Base-by-base conservation (phyloP, 2,797 vertebrate genomes). In the Paedocypris micromegethes region DNA sequence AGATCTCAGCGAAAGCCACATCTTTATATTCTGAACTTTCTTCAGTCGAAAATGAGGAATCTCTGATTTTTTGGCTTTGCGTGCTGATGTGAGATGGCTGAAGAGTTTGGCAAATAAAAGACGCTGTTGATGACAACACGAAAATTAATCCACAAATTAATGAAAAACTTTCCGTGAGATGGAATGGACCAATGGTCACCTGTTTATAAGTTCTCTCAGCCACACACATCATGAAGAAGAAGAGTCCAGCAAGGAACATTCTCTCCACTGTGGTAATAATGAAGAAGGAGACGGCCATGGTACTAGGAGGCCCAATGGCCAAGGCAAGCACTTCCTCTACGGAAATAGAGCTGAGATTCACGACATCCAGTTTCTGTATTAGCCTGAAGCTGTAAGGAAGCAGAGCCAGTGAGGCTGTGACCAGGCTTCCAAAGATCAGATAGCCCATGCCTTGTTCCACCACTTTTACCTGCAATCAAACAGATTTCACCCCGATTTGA, bases 161-260 rank as follows among this genome's bases (percentile, higher is more conserved):
- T n/a, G n/a, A n/a, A n/a, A 23, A 23, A 23, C 23, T 23, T 23
- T 23, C 1, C 23, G 23, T 23, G 23, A 23, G 23, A 23, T 23
- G 23, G 23, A 23, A 23, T 23, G 23, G 23, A 23, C 23, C 23
- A 23, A 23, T 23, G 23, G 23, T 23, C 76, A 95, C 97, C 93
- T 99, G 96, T 63, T 96, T 97, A 77, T 98, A 99, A 0, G 97
- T 99, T 73, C 94, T 92, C 86, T 99, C 97, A 2, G 97, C 96
- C 73, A 99, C 97, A 72, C 95, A 98, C 92, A 97, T 94, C 93
- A 98, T 94, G 83, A 99, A 99, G 86, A 99, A 99, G 77, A 98
- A 96, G 77, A 99, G 92, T 76, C 93, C 94, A 0, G 90, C 92
- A 69, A 99, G 90, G 84, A 92, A 96, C 48, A 93, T 80, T 65